Evolutionary conservation across 2,797 vertebrate species (phyloP).

Genomic region (Botia kubotai): DNA sequence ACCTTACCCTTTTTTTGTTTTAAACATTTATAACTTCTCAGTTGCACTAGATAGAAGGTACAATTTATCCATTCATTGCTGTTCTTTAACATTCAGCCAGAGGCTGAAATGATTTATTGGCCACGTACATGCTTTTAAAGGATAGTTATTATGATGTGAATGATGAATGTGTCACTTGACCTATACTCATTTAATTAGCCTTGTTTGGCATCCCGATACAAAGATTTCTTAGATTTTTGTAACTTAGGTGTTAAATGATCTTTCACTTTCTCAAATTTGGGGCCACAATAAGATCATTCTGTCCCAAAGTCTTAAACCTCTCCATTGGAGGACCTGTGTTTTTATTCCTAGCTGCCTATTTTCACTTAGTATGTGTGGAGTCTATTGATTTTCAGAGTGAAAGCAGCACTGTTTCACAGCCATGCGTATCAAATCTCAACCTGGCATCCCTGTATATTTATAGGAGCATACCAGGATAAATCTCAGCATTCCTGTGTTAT

Average conservation of each 20-base stretch:
- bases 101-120: background rate
- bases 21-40: background rate
- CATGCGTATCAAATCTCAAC: slow-evolving; percentile 39
- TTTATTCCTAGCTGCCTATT: slow-evolving; percentile 56
- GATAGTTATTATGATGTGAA: slow-evolving; percentile 30
- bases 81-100: background rate
- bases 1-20: too few relatives aligned
- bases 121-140: slow-evolving; percentile 3
- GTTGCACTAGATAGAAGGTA: background rate
- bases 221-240: slow-evolving; percentile 25
- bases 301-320: slow-evolving; percentile 30
- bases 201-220: slow-evolving; percentile 37
- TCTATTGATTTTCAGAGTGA: slow-evolving; percentile 37
- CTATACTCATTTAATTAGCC: slow-evolving; percentile 13
- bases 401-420: slow-evolving; percentile 48
- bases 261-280: slow-evolving; percentile 30
- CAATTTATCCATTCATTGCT: background rate
- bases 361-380: slow-evolving; percentile 58
- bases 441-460: slow-evolving; percentile 54
- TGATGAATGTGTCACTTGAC: slow-evolving; percentile 35
- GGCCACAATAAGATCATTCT: slow-evolving; percentile 51
- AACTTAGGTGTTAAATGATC: slow-evolving; percentile 17
- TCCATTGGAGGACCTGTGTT: slow-evolving; percentile 51
- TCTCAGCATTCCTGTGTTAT: slow-evolving; percentile 46
- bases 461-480: slow-evolving; percentile 50